A percentile compares a stretch with the other conserved stretches of the same genome.
These are phyloP conservation scores for Serripes groenlandicus DNA, from an alignment of 2,888 invertebrate species.

Conservation along the genomic window DNA sequence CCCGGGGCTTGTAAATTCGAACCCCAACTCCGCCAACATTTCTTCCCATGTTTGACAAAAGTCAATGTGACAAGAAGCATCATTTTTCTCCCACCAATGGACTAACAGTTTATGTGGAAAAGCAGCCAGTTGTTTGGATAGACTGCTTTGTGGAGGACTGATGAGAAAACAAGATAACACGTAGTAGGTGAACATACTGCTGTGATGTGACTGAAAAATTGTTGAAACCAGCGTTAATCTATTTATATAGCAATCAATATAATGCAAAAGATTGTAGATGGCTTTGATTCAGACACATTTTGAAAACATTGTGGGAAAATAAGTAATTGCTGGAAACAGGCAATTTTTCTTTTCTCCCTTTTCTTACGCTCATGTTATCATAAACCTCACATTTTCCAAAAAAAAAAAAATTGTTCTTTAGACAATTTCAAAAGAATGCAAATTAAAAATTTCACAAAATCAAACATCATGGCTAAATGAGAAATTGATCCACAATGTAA, in stretches of 20 bases:
- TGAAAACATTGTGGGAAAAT: background rate
- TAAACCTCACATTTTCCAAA: no score
- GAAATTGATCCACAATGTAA: no score
- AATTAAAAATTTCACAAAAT: no score
- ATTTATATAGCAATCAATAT: no score
- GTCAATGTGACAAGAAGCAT: background rate
- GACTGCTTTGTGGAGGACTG: background rate
- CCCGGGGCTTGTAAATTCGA: background rate
- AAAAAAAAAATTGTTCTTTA: no score
- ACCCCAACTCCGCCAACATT: background rate
- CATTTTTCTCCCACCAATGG: background rate
- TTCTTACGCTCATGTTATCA: no score
- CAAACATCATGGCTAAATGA: no score
- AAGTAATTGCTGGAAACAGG: background rate
- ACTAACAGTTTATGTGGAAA: no score
- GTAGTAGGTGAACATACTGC: background rate
- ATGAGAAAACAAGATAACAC: background rate
- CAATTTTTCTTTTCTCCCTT: no score
- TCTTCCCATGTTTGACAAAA: background rate
- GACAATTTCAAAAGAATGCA: no score
- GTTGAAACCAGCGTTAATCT: background rate
- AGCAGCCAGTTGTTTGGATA: background rate
- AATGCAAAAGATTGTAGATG: background rate
- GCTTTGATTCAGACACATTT: background rate
- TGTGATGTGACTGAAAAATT: background rate